These are phyloP conservation scores for Furnarius figulus DNA, from an alignment of 2,113 vertebrate species.

Conservation along the genomic window DNA sequence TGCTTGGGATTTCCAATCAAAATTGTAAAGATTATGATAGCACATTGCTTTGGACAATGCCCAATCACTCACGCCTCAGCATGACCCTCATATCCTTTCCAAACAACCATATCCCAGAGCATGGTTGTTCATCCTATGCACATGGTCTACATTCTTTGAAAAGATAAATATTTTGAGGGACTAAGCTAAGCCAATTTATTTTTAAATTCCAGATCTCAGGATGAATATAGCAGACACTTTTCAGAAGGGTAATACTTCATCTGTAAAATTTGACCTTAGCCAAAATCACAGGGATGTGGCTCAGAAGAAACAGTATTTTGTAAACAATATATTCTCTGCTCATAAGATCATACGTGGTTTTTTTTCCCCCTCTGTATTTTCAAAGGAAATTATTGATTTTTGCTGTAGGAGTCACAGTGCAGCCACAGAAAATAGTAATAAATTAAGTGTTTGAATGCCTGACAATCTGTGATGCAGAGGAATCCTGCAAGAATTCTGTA, in stretches of 20 bases:
- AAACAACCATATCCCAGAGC: not conserved
- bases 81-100: not conserved
- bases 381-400: not conserved
- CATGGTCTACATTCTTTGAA: not conserved
- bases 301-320: not conserved
- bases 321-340: not conserved
- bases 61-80: not conserved
- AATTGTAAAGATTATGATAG: not conserved
- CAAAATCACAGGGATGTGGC: not conserved
- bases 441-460: not conserved
- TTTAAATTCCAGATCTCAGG: conserved; percentile 14
- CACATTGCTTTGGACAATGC: not conserved
- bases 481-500: not conserved
- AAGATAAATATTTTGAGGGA: not conserved
- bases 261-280: not conserved
- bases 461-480: not conserved
- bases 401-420: not conserved
- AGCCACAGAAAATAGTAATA: not conserved
- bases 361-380: not conserved
- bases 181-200: not conserved
- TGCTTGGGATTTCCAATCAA: not conserved
- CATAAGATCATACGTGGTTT: not conserved
- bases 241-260: not conserved
- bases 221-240: not conserved
- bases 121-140: not conserved